Conservation (phyloP, 2,888 invertebrate genomes). For the Dolichopus griseipennis region DNA sequence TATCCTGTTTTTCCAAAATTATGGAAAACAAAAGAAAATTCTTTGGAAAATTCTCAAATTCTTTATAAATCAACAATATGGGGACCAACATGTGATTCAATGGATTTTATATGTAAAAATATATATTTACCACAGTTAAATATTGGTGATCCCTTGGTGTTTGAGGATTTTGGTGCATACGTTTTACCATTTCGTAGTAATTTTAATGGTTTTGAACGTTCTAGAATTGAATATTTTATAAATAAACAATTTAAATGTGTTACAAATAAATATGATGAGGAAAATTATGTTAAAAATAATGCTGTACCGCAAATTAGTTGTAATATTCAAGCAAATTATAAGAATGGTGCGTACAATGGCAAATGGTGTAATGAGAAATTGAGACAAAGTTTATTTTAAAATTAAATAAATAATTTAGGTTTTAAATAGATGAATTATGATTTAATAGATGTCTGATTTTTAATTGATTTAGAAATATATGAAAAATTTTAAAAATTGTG, state of each 20-base stretch:
- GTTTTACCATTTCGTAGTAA: constrained; percentile 84
- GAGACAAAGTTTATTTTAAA: no score
- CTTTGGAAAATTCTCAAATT: constrained; percentile 47
- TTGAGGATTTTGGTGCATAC: constrained; percentile 95
- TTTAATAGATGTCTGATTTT: no score
- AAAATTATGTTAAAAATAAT: no score
- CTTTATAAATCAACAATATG: constrained; percentile 50
- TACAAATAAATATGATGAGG: neutral
- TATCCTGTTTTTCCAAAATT: neutral
- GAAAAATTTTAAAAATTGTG: no score
- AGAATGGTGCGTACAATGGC: no score
- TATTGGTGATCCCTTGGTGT: constrained; percentile 81
- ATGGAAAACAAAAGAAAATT: constrained; percentile 36
- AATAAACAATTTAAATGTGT: constrained; percentile 13
- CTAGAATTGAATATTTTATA: constrained; percentile 52
- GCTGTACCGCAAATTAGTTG: no score
- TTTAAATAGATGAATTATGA: no score
- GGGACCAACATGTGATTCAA: constrained; percentile 94
- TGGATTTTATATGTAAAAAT: constrained; percentile 71
- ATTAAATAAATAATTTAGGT: no score
- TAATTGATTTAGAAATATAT: no score
- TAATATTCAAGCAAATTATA: no score
- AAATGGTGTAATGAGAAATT: no score
- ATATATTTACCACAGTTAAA: constrained; percentile 61
- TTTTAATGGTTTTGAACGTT: constrained; percentile 90